Conservation (phyloP, 2,888 invertebrate genomes). For the Meteorus cinctellus region DNA sequence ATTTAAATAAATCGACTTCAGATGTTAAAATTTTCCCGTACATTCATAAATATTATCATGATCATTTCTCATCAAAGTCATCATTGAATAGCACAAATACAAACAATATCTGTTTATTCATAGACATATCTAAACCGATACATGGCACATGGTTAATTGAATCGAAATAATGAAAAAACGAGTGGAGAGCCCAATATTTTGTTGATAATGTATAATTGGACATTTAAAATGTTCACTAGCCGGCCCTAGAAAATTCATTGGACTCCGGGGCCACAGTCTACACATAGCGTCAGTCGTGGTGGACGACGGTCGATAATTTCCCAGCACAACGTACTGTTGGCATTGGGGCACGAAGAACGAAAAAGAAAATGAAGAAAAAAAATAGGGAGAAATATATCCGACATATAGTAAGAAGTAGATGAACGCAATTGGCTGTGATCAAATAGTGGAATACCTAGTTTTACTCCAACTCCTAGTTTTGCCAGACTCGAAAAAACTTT, state of each 20-base stretch:
- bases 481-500: not conserved
- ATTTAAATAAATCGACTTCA: too few species aligned
- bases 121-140: not conserved
- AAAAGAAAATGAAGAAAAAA: conserved; percentile 19
- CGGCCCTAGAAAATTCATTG: conserved; percentile 15
- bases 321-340: not conserved
- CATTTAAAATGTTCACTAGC: conserved; percentile 22
- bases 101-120: not conserved
- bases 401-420: conserved; percentile 7
- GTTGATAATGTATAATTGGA: conserved; percentile 24
- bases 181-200: not conserved
- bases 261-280: conserved; percentile 14
- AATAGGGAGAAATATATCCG: conserved; percentile 20
- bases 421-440: conserved; percentile 29
- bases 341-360: conserved; percentile 33
- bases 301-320: conserved; percentile 5
- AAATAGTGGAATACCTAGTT: conserved; percentile 25
- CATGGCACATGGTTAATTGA: not conserved
- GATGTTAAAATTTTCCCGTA: not conserved
- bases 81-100: not conserved
- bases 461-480: conserved; percentile 15
- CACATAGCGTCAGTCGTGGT: not conserved
- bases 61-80: not conserved
- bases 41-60: not conserved
- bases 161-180: not conserved